phyloP scores from a whole-genome alignment of 2,888 invertebrate genomes.

The Margaritifera margaritifera region DNA sequence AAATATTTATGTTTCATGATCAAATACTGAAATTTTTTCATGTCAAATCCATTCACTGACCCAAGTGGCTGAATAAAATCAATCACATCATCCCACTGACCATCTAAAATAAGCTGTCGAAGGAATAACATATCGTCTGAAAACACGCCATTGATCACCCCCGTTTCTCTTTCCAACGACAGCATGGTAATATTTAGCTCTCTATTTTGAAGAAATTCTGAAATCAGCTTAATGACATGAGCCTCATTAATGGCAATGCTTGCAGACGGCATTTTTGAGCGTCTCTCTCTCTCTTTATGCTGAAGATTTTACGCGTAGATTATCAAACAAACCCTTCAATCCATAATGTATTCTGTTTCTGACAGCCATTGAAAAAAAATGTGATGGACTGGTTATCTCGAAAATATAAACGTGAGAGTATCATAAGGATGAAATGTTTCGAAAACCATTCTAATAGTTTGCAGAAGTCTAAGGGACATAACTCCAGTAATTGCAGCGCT shows the following conservation, averaged over 20 bases:
- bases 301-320: too few species aligned
- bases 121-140: slow-evolving; percentile 95
- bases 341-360: too few species aligned
- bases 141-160: slow-evolving; percentile 80
- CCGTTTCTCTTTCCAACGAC: slow-evolving; percentile 93
- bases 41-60: slow-evolving; percentile 82
- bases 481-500: too few species aligned
- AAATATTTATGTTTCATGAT: slow-evolving; percentile 94
- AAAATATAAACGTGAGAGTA: too few species aligned
- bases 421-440: too few species aligned
- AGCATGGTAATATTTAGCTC: slow-evolving; percentile 91
- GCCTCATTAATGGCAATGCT: slow-evolving; percentile 68
- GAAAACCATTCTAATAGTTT: too few species aligned
- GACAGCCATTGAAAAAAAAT: too few species aligned
- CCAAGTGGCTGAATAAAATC: slow-evolving; percentile 96
- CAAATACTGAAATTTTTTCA: slow-evolving; percentile 87
- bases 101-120: slow-evolving; percentile 94
- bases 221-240: slow-evolving; percentile 76
- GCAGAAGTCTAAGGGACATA: too few species aligned
- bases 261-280: slow-evolving; percentile 61
- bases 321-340: too few species aligned
- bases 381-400: too few species aligned
- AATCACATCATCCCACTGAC: slow-evolving; percentile 97
- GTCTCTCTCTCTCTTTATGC: too few species aligned
- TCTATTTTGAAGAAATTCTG: slow-evolving; percentile 80